Evolutionary conservation across 2,888 invertebrate genomes (phyloP).

Genomic region (Aphodius sticticus): DNA sequence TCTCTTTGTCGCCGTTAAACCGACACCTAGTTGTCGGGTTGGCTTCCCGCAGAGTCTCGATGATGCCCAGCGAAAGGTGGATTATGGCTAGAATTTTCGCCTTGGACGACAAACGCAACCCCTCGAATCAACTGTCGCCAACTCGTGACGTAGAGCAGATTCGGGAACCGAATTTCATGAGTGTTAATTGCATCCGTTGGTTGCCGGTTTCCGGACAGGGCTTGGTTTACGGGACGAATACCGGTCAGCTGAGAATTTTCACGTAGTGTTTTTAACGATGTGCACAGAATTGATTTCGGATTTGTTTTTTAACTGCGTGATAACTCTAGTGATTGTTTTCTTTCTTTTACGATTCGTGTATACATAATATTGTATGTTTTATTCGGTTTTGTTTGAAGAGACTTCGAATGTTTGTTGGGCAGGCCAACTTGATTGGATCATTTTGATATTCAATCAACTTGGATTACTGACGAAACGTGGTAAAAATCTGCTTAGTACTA

Average conservation of each 20-base stretch:
- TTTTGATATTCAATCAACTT: too few relatives aligned
- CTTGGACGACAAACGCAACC: slow-evolving; percentile 54
- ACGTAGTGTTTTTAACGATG: slow-evolving; percentile 51
- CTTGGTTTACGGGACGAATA: slow-evolving; percentile 85
- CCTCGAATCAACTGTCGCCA: slow-evolving; percentile 59
- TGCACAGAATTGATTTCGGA: not conserved
- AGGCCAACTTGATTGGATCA: too few relatives aligned
- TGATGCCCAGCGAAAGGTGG: slow-evolving; percentile 65
- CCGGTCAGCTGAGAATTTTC: slow-evolving; percentile 79
- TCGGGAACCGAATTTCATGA: slow-evolving; percentile 71
- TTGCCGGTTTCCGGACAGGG: slow-evolving; percentile 85
- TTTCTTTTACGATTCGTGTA: not conserved
- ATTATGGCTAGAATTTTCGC: slow-evolving; percentile 61
- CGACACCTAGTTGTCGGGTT: slow-evolving; percentile 83
- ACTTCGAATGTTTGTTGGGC: not conserved
- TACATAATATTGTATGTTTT: not conserved
- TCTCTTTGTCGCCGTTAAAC: slow-evolving; percentile 83
- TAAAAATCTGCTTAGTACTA: too few relatives aligned
- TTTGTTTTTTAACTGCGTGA: slow-evolving; percentile 14
- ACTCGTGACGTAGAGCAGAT: slow-evolving; percentile 73
- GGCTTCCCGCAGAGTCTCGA: slow-evolving; percentile 70
- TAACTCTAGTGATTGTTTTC: not conserved
- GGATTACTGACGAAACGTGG: too few relatives aligned
- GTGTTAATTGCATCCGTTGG: slow-evolving; percentile 87
- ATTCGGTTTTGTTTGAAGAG: not conserved